A percentile compares a stretch with the other conserved stretches of the same genome.
These are phyloP conservation scores for Harpegnathos saltator DNA, from an alignment of 1,140 invertebrate genomes.

Conservation along the genomic window DNA sequence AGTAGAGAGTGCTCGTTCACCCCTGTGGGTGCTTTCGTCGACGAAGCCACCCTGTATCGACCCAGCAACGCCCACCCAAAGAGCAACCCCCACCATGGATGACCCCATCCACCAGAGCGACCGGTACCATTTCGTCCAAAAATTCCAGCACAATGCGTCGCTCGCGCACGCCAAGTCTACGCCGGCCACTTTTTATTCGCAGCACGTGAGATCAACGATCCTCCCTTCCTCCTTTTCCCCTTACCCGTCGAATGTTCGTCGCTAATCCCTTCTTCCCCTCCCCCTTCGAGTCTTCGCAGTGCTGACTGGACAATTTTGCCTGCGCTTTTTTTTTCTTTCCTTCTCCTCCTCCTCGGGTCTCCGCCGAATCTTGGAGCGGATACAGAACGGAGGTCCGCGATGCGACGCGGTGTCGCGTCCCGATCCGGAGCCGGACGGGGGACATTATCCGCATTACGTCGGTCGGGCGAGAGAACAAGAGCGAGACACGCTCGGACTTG, in stretches of 20 bases:
- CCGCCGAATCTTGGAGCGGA: neutral
- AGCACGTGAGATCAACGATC: neutral
- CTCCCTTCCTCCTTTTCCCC: neutral
- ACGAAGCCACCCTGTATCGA: conserved; percentile 81
- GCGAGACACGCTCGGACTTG: neutral
- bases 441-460: neutral
- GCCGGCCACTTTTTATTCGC: conserved; percentile 16
- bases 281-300: no score
- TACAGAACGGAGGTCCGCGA: neutral
- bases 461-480: neutral
- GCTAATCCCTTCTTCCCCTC: neutral
- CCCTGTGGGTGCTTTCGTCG: conserved; percentile 67
- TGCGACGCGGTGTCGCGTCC: neutral
- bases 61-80: conserved; percentile 78
- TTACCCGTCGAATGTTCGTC: neutral
- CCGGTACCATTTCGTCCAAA: conserved; percentile 64
- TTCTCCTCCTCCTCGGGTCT: no score
- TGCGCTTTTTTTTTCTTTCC: no score
- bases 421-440: neutral
- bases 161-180: conserved; percentile 24
- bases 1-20: conserved; percentile 63
- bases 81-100: conserved; percentile 73
- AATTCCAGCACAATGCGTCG: conserved; percentile 62
- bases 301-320: neutral
- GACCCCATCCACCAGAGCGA: conserved; percentile 57